These are phyloP conservation scores for Sebastes minor DNA, from an alignment of 2,797 vertebrate species.

Conservation along the genomic window DNA sequence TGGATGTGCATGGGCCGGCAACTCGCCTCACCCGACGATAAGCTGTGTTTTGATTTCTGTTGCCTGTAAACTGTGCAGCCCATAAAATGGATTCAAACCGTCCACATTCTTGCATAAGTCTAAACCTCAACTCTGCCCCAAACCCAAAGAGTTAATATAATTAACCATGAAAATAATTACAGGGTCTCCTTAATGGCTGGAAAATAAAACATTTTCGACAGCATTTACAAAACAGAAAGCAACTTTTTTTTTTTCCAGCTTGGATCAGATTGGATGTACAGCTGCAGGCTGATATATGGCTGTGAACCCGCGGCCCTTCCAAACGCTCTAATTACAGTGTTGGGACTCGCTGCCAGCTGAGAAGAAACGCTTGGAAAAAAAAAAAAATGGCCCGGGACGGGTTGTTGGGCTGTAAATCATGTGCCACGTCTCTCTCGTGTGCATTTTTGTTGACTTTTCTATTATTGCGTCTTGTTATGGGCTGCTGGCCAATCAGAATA, in stretches of 20 bases:
- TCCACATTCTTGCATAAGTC: slow-evolving; percentile 22
- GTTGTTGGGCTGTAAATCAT: slow-evolving; percentile 73
- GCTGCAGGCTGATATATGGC: slow-evolving; percentile 80
- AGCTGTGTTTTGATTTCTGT: slow-evolving; percentile 47
- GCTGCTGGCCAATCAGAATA: slow-evolving; percentile 32
- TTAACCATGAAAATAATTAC: slow-evolving; percentile 81
- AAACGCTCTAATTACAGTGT: slow-evolving; percentile 81
- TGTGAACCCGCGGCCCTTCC: slow-evolving; percentile 71
- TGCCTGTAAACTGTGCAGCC: slow-evolving; percentile 52
- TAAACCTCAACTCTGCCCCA: slow-evolving; percentile 24
- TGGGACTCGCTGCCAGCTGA: slow-evolving; percentile 70
- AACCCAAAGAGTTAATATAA: slow-evolving; percentile 71
- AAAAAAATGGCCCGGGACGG: slow-evolving; percentile 71
- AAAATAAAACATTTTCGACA: slow-evolving; percentile 79
- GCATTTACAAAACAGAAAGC: slow-evolving; percentile 76
- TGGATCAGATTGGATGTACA: slow-evolving; percentile 69
- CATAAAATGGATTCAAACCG: slow-evolving; percentile 36
- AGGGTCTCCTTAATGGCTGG: slow-evolving; percentile 72
- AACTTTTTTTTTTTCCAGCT: slow-evolving; percentile 26
- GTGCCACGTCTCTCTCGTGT: slow-evolving; percentile 33
- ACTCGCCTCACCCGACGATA: not conserved
- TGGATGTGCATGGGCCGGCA: not conserved
- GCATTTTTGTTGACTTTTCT: slow-evolving; percentile 60
- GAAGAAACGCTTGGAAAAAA: slow-evolving; percentile 61
- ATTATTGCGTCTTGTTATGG: slow-evolving; percentile 38